phyloP scores from a whole-genome alignment of 2,113 vertebrate genomes.

The Nycticorax nycticorax region DNA sequence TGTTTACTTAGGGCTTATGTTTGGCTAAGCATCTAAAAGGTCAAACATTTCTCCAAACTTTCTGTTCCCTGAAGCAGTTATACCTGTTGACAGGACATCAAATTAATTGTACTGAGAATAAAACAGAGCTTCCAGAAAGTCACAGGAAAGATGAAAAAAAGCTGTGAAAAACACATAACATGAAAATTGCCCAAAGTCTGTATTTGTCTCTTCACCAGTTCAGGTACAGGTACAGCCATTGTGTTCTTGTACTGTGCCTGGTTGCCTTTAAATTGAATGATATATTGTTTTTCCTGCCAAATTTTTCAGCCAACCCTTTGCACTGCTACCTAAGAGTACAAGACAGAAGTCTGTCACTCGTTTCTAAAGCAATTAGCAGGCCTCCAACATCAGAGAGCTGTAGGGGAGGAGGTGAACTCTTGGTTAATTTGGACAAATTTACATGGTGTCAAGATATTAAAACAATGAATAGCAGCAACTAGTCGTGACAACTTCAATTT shows the following conservation, averaged over 20 bases:
- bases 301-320: background rate
- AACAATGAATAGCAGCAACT: background rate
- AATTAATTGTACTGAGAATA: background rate
- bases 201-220: background rate
- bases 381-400: background rate
- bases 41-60: background rate
- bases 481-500: background rate
- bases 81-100: background rate
- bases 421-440: background rate
- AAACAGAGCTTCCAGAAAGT: background rate
- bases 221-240: background rate
- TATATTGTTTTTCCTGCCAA: background rate
- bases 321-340: background rate
- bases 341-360: background rate
- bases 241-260: background rate
- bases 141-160: background rate
- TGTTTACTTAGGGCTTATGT: background rate
- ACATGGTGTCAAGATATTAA: background rate
- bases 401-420: background rate
- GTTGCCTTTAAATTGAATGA: background rate
- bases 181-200: background rate
- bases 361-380: background rate
- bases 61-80: background rate
- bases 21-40: background rate
- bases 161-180: rapidly evolving